Percentiles rank a stretch among this genome's conserved stretches.
These are phyloP conservation scores for Melanaphis sacchari DNA, from an alignment of 1,140 invertebrate genomes.

Conservation along the genomic window DNA sequence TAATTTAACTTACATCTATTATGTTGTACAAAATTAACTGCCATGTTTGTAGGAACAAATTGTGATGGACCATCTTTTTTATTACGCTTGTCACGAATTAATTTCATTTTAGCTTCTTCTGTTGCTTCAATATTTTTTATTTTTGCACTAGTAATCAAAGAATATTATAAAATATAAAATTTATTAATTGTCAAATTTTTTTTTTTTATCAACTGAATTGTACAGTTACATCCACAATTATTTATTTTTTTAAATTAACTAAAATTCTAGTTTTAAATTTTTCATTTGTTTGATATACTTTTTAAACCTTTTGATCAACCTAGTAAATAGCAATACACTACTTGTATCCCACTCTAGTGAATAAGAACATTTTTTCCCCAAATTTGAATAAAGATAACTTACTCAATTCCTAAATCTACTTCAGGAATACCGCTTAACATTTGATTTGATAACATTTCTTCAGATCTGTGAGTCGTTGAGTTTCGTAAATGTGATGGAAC, in stretches of 20 bases:
- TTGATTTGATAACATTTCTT: conserved; percentile 99
- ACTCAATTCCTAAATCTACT: conserved; percentile 98
- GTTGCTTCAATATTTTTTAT: conserved; percentile 98
- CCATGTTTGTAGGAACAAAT: conserved; percentile 97
- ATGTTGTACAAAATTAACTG: conserved; percentile 97
- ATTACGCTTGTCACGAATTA: conserved; percentile 85
- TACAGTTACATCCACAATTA: not conserved
- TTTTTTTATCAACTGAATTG: too few relatives aligned
- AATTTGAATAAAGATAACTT: conserved; percentile 62
- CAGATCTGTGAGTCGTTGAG: conserved; percentile 79
- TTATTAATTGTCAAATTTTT: not conserved
- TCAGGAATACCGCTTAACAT: conserved; percentile 99
- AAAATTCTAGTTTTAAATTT: not conserved
- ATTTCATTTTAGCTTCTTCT: conserved; percentile 93
- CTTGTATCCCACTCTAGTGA: not conserved
- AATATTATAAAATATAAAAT: not conserved
- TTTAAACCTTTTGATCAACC: too few relatives aligned
- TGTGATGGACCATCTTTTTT: conserved; percentile 94
- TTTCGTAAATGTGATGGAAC: conserved; percentile 86
- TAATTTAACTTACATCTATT: conserved; percentile 78
- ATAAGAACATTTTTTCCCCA: not conserved
- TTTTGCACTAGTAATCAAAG: conserved; percentile 75
- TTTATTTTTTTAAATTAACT: not conserved
- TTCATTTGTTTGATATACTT: not conserved
- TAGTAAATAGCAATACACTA: not conserved